Evolutionary conservation across 2,113 vertebrate species (phyloP).

Genomic region (Anarhynchus alexandrinus): DNA sequence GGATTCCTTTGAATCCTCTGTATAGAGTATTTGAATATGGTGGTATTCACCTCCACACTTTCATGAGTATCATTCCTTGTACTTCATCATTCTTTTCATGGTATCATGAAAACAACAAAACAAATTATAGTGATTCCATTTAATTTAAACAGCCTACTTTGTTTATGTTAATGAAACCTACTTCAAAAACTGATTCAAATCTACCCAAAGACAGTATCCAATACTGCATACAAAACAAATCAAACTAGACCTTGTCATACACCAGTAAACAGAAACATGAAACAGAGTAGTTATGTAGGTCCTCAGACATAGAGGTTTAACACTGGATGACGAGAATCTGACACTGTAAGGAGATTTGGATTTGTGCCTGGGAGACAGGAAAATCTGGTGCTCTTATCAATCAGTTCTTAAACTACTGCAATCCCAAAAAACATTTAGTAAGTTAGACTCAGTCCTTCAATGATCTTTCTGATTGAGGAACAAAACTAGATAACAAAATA

Average conservation of each 20-base stretch:
- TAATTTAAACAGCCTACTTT: not conserved
- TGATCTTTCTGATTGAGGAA: not conserved
- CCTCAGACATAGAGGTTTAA: not conserved
- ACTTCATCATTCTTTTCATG: not conserved
- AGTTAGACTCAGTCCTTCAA: not conserved
- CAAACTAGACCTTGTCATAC: not conserved
- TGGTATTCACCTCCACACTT: not conserved
- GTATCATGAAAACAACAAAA: not conserved
- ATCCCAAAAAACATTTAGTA: not conserved
- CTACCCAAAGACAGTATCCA: not conserved
- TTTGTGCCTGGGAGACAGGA: not conserved
- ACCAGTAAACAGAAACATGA: not conserved
- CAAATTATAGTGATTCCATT: not conserved
- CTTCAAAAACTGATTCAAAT: not conserved
- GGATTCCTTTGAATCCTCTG: not conserved
- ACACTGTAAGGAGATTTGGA: not conserved
- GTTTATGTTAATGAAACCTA: not conserved
- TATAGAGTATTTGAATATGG: not conserved
- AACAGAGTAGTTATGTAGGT: not conserved
- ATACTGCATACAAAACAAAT: not conserved
- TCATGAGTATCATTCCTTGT: not conserved
- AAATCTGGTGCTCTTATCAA: not conserved
- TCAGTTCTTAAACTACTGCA: not conserved
- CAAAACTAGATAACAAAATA: not conserved
- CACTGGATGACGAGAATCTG: not conserved